Conservation (phyloP, 2,113 vertebrate genomes). For the Chaetura pelagica region DNA sequence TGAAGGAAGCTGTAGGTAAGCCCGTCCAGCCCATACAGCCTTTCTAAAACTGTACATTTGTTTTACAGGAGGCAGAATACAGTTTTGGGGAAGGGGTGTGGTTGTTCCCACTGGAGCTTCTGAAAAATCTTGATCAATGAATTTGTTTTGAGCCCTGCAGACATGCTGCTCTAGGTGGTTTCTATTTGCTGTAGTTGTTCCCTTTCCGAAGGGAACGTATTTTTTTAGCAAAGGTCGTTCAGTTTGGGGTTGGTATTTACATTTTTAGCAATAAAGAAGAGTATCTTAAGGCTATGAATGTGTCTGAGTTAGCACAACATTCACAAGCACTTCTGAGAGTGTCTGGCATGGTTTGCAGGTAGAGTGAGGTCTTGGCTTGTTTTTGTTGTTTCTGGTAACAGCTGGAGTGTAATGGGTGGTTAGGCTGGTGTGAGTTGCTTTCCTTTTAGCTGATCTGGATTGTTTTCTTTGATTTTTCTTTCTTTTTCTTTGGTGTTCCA, state of each 20-base stretch:
- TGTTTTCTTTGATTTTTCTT: neutral
- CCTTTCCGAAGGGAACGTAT: neutral
- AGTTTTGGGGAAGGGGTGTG: fast-evolving
- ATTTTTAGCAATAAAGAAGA: neutral
- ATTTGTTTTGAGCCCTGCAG: neutral
- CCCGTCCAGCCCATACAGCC: neutral
- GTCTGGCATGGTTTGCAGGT: neutral
- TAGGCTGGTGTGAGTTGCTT: neutral
- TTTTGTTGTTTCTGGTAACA: neutral
- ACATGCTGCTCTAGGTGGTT: neutral
- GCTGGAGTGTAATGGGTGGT: neutral
- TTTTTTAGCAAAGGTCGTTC: neutral
- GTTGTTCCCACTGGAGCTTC: neutral
- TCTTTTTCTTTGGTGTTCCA: neutral
- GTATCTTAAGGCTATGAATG: neutral
- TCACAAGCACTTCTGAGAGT: neutral
- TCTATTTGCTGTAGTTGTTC: neutral
- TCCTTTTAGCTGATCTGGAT: neutral
- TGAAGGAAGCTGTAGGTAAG: neutral
- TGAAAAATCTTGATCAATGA: neutral
- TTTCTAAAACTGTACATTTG: neutral
- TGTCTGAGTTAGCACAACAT: neutral
- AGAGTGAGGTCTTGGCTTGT: neutral
- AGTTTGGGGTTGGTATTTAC: neutral
- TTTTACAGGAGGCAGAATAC: neutral